These are phyloP conservation scores for Chelidonichthys spinosus DNA, from an alignment of 2,797 vertebrate species.

Conservation along the genomic window DNA sequence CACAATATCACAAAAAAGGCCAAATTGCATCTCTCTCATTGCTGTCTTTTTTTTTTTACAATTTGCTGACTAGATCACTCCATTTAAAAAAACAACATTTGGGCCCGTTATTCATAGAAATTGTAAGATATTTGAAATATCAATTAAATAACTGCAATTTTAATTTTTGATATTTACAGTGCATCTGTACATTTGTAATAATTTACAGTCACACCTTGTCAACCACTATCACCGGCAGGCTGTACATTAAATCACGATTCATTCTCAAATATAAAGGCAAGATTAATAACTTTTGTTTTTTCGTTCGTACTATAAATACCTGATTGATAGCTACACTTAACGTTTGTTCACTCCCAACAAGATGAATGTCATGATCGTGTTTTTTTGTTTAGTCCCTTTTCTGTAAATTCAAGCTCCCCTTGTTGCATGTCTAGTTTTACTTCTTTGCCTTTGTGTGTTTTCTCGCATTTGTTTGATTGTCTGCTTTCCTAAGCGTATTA, in stretches of 20 bases:
- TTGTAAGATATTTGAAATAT: neutral
- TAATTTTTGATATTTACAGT: neutral
- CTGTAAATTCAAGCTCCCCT: too few species aligned
- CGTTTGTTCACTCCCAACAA: neutral
- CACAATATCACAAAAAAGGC: neutral
- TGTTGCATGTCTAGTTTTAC: too few species aligned
- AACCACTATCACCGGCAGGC: neutral
- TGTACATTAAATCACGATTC: neutral
- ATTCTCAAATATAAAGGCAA: neutral
- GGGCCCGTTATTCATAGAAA: neutral
- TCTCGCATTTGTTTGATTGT: too few species aligned
- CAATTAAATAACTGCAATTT: neutral
- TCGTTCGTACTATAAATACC: neutral
- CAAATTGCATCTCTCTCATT: too few species aligned
- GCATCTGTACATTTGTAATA: neutral
- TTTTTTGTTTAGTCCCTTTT: too few species aligned
- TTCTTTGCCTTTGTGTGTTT: too few species aligned
- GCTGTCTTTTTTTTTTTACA: too few species aligned
- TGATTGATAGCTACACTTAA: neutral
- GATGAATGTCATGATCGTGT: neutral
- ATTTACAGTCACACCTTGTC: neutral
- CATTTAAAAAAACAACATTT: neutral
- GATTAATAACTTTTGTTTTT: constrained; percentile 4
- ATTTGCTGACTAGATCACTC: neutral
- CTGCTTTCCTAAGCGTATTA: too few species aligned